A percentile compares a stretch with the other conserved stretches of the same genome.
Evolutionary conservation across 2,888 invertebrate species (phyloP).

Genomic region (Protophormia terraenovae): DNA sequence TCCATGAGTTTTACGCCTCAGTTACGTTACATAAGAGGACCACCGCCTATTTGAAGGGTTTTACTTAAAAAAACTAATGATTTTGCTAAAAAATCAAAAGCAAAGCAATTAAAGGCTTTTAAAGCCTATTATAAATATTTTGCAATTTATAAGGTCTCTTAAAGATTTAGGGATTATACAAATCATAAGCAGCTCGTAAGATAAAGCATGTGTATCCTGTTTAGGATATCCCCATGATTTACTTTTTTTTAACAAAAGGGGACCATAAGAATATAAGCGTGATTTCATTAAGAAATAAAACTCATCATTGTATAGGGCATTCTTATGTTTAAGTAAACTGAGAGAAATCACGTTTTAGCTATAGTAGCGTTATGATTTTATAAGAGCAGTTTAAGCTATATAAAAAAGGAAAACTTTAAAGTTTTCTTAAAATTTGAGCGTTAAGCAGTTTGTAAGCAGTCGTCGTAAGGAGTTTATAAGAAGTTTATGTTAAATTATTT

Average conservation of each 20-base stretch:
- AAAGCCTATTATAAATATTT: slow-evolving; percentile 44
- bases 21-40: slow-evolving; percentile 88
- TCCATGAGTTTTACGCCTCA: slow-evolving; percentile 88
- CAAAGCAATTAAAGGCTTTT: slow-evolving; percentile 46
- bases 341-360: slow-evolving; percentile 29
- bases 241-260: slow-evolving; percentile 2
- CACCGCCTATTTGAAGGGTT: slow-evolving; percentile 86
- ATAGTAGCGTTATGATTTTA: slow-evolving; percentile 46
- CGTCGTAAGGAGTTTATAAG: slow-evolving; percentile 63
- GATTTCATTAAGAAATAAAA: neutral
- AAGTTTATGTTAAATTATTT: slow-evolving; percentile 25
- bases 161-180: slow-evolving; percentile 54
- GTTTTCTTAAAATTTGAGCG: slow-evolving; percentile 28
- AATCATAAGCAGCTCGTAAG: slow-evolving; percentile 26
- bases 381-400: slow-evolving; percentile 31
- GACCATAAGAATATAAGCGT: slow-evolving; percentile 14
- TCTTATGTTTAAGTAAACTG: neutral
- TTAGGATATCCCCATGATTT: slow-evolving; percentile 1
- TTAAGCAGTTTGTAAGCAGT: slow-evolving; percentile 63
- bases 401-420: neutral
- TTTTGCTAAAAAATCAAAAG: slow-evolving; percentile 40
- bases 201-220: slow-evolving; percentile 6
- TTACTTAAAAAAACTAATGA: slow-evolving; percentile 19
- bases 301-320: neutral
- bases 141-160: slow-evolving; percentile 62